These are phyloP conservation scores for Phrynocephalus vlangalii DNA, from an alignment of 2,797 vertebrate genomes.

Conservation along the genomic window DNA sequence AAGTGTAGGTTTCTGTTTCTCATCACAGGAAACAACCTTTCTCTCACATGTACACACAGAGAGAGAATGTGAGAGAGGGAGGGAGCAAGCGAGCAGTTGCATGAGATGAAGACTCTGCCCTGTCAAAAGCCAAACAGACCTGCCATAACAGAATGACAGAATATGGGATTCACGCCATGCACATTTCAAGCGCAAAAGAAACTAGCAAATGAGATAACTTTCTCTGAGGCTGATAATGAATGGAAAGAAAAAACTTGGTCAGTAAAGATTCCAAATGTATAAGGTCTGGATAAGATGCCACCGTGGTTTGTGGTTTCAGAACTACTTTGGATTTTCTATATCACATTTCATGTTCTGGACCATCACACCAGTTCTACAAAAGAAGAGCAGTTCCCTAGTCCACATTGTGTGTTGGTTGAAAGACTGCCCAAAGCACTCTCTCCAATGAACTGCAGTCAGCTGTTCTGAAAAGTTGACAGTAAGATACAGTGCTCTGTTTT, in stretches of 20 bases:
- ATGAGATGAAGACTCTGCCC: conserved; percentile 5
- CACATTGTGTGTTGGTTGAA: background rate
- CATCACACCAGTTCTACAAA: background rate
- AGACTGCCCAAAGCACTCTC: background rate
- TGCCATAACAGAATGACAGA: background rate
- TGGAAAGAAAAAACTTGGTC: background rate
- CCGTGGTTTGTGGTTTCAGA: background rate
- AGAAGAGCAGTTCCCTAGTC: too few species aligned
- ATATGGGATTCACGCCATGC: background rate
- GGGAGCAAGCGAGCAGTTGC: background rate
- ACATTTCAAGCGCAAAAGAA: conserved; percentile 4
- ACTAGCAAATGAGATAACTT: conserved; percentile 21
- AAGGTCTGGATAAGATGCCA: conserved; percentile 1
- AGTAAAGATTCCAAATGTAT: background rate
- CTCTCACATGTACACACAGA: background rate
- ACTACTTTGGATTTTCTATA: background rate
- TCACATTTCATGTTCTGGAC: background rate
- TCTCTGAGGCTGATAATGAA: background rate
- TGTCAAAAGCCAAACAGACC: background rate
- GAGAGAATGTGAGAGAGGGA: background rate
- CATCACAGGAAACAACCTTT: background rate
- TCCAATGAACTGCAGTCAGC: background rate
- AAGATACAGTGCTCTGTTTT: background rate
- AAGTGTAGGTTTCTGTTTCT: background rate
- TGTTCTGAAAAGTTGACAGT: background rate